Percentiles rank a stretch among this genome's conserved stretches.
Evolutionary conservation across 2,797 vertebrate species (phyloP).

Genomic region (Oreochromis mossambicus): DNA sequence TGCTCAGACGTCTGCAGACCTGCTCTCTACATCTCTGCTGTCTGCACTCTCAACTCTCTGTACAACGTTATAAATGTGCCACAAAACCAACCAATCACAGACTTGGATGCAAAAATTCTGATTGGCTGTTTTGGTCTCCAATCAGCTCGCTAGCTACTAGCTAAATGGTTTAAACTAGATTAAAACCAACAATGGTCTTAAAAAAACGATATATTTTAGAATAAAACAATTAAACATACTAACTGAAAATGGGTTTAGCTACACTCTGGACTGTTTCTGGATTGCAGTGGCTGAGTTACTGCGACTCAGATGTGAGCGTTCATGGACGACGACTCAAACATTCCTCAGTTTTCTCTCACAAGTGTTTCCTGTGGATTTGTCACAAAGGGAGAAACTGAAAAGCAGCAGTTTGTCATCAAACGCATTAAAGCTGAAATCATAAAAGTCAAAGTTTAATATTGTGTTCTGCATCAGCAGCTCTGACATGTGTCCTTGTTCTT

Average conservation of each 20-base stretch:
- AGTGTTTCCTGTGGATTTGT: not conserved
- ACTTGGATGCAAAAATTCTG: not conserved
- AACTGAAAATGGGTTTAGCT: not conserved
- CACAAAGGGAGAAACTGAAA: not conserved
- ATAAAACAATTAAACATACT: not conserved
- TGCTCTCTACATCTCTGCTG: not conserved
- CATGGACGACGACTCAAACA: rapidly evolving
- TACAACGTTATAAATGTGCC: not conserved
- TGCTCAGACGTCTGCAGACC: not conserved
- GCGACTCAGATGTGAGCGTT: not conserved
- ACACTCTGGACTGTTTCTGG: not conserved
- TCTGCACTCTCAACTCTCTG: not conserved
- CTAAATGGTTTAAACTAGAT: not conserved
- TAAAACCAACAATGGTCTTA: not conserved
- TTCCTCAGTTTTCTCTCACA: not conserved
- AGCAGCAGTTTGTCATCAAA: not conserved
- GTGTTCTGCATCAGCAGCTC: not conserved
- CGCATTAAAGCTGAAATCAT: not conserved
- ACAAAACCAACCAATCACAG: not conserved
- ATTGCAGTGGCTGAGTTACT: not conserved
- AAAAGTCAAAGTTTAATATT: not conserved
- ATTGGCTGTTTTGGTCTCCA: not conserved
- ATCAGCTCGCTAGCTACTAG: not conserved
- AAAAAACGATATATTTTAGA: not conserved
- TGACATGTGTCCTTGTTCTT: not conserved